Evolutionary conservation across 1,140 invertebrate species (phyloP).

Genomic region (Apis mellifera): DNA sequence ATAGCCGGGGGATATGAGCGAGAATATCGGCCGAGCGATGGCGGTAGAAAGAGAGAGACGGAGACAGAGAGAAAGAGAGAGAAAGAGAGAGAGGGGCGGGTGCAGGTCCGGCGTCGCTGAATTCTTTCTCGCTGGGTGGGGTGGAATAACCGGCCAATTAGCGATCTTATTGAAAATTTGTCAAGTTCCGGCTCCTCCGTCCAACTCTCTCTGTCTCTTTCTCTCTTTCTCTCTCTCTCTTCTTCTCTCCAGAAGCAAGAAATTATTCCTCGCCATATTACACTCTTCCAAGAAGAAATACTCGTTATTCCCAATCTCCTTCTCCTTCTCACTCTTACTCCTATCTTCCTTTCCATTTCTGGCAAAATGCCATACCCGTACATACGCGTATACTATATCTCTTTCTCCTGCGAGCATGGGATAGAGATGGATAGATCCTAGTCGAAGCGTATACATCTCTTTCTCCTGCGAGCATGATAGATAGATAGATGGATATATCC

Average conservation of each 20-base stretch:
- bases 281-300: background rate
- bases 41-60: background rate
- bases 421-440: too few species aligned
- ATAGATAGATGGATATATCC: too few species aligned
- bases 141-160: constrained; percentile 69
- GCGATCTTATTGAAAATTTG: constrained; percentile 70
- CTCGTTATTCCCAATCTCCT: background rate
- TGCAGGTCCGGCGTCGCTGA: constrained; percentile 45
- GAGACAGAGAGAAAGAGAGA: background rate
- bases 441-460: too few species aligned
- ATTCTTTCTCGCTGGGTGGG: constrained; percentile 55
- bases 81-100: background rate
- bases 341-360: background rate
- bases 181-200: constrained; percentile 60
- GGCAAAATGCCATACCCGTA: too few species aligned
- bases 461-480: too few species aligned
- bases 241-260: too few species aligned
- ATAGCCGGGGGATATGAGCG: constrained; percentile 48
- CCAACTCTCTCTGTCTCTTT: background rate
- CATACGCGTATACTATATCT: too few species aligned
- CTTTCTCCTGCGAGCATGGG: too few species aligned
- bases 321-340: too few species aligned
- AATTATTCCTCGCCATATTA: constrained; percentile 49
- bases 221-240: background rate
- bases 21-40: constrained; percentile 41